Base-by-base conservation (phyloP, 2,888 invertebrate genomes). In the Coleophora deauratella region DNA sequence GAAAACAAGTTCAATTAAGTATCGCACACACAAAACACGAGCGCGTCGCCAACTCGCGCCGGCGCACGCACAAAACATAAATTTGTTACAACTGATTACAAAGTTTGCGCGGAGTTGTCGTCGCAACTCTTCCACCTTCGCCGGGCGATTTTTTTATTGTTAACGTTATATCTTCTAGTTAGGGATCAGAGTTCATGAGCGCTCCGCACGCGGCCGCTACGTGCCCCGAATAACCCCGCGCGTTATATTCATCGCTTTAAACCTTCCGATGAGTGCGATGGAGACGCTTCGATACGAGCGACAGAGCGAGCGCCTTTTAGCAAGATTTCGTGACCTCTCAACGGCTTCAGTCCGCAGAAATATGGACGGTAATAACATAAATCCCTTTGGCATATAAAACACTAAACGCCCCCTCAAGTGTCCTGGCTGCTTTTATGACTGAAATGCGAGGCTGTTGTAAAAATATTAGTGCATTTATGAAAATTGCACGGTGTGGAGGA, bases 331-430 rank as follows among this genome's bases (percentile, higher is more conserved):
- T 84, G 85, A 84, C 85, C 84, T 85, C 80, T 85, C 85, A 81
- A 68, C 80, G 70, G 74, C 74, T 81, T 75, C 77, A 72, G 80
- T 72, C 77, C 73, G 72, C 71, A 84, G 76, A 86, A 86, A 86
- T 86, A 86, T 86, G 85, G 81, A 74, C 71, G 76, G 85, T 80
- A 86, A 85, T 86, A 86, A 85, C 81, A 84, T 86, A 85, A 86
- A 86, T 86, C 85, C 84, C 74, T 79, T 76, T 71, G 78, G 84
- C 81, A 82, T 86, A 86, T 86, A 86, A 86, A 86, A 85, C 85
- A 85, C 86, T 86, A 85, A 86, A 85, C 82, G 84, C 72, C 77
- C 75, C 64, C 68, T 63, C 67, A 73, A 75, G 74, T 72, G 78
- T 81, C 79, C 77, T 66, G 66, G 46, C 57, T 55, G 54, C 68